Evolutionary conservation across 2,888 invertebrate species (phyloP), one percentile per base, ranked within the genome.

Genomic region (Seira musarum): DNA sequence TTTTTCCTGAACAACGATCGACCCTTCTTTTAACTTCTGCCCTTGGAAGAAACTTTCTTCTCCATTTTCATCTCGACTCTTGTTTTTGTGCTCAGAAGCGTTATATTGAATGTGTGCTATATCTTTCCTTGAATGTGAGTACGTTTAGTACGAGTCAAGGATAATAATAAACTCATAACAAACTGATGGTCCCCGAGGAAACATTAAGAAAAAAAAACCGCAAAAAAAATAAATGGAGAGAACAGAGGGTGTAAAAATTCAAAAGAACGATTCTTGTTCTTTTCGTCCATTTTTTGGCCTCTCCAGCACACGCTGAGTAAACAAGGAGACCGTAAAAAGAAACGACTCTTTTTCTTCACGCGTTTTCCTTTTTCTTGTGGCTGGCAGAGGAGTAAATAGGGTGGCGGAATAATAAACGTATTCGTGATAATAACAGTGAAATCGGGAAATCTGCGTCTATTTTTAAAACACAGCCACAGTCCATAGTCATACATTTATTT

Each of bases 161-260:
- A 40, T 40, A 40, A 40, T 40, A 40, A 60, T 57, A 15, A 76
- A 78, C 60, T 71, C 65, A 70, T 71, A 71, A 78, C 78, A 78
- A 71, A 78, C 68, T 76, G 60, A 53, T 49, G 66, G 60, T 78
- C 78, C 78, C 78, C 25, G 24, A 78, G 78, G 78, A 78, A 78
- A 66, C 71, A 78, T 78, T 78, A 70, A 61, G 61, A 70, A 21
- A 60, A 53, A 67, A 70, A 77, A 78, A 78, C 78, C 78, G 71
- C 78, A 71, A 71, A 78, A 65, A 30, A 35, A 35, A 17, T 49
- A 57, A 21, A 25, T 15, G 24, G 24, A 60, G 8, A 70, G 21
- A 67, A n/a, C 22, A 40, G 68, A 40, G 40, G 40, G 40, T 40
- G 40, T 40, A 40, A 40, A 40, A 40, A 40, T 40, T 13, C 13